Base-by-base conservation (phyloP, 2,113 vertebrate species). In the Lagopus muta region DNA sequence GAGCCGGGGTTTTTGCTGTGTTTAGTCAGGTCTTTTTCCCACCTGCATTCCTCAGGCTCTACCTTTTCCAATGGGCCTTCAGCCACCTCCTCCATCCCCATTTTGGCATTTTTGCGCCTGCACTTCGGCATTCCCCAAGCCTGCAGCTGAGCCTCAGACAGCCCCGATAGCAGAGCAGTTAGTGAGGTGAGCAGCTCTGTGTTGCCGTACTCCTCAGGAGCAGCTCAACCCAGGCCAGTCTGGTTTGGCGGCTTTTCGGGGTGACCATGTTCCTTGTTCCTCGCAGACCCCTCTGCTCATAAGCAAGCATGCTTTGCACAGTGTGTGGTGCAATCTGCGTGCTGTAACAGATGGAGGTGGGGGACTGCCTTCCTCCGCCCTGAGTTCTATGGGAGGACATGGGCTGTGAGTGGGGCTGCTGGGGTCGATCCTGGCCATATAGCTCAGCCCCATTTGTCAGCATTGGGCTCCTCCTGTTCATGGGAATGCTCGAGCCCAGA, bases 341-440 rank as follows among this genome's bases (percentile, higher is more conserved):
- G 0, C 61, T 55, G 18, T 25, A 20, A 14, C 36, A 22, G 8
- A 36, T 3, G 61, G 16, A 20, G 2, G 1, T 25, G 22, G 9
- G 3, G 10, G 2, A 42, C 38, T 57, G 81, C 24, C 50, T 14
- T 32, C 43, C 10, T 11, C 8, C 42, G 58, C 47, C 22, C 2
- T 4, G 10, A 32, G 80, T 72, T 58, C 77, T 0, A 0, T 8
- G 78, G 55, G 47, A 25, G 0, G 5, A 3, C 8, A 2, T 0
- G 11, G 27, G 36, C 61, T 65, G 45, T 3, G 4, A 3, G 3
- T 13, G 12, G 20, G 64, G 10, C 34, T 66, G 28, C 55, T 2
- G 1, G 2, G 0, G 25, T 38, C 1, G 0, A 34, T 64, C 42
- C 12, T 32, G 62, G 17, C 19, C 30, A 50, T 5, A 0, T 50